Evolutionary conservation across 1,140 invertebrate species (phyloP), one percentile per base, ranked within the genome.

Genomic region (Apolygus lucorum): DNA sequence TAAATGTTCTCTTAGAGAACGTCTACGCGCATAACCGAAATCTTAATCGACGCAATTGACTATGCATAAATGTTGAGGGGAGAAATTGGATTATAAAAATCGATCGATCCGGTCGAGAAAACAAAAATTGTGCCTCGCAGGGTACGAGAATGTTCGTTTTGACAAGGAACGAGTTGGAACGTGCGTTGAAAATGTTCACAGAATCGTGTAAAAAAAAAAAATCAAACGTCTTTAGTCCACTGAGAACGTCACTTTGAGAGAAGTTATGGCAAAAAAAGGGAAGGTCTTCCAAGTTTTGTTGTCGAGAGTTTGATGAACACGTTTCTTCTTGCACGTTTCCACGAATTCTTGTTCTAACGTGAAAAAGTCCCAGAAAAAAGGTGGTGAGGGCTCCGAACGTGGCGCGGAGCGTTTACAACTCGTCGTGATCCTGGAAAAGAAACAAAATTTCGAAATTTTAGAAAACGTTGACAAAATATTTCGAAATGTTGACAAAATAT

Each of bases 401-500:
- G 4, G 54, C 22, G 54, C 2, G 22, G 54, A 59, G 54, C 22
- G 54, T 71, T 73, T 86, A 87, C 79, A 87, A 79, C 79, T 88
- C 86, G 72, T 88, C 86, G 76, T 87, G 86, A 70, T 82, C 81
- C 82, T 84, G 75, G 42, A 82, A 81, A 67, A 52, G 70, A 72
- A 73, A 73, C 71, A 68, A 71, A 72, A 74, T n/a, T n/a, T n/a
- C n/a, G n/a, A n/a, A n/a, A n/a, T n/a, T n/a, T n/a, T n/a, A n/a
- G n/a, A n/a, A n/a, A n/a, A n/a, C n/a, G n/a, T n/a, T n/a, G n/a
- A n/a, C n/a, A n/a, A n/a, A n/a, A n/a, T n/a, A n/a, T n/a, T n/a
- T n/a, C n/a, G n/a, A n/a, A n/a, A n/a, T n/a, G n/a, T n/a, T n/a
- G n/a, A n/a, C n/a, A 69, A 59, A n/a, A 21, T 27, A 22, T 26